A percentile compares a stretch with the other conserved stretches of the same genome.
phyloP scores from a whole-genome alignment of 1,140 invertebrate species.

The Microplitis mediator region DNA sequence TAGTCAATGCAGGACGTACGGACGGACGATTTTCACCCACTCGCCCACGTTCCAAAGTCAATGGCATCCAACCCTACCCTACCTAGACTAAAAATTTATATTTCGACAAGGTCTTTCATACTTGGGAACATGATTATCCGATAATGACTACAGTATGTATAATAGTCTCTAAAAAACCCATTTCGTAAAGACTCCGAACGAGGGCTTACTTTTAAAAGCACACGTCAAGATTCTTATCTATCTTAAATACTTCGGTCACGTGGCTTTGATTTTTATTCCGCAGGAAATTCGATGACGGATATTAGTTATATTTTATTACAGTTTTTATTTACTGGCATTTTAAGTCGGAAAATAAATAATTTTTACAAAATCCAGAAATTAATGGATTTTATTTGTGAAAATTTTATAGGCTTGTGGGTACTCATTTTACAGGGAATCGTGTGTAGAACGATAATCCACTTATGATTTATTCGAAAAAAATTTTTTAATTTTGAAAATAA shows the following conservation, averaged over 20 bases:
- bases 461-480: too few species aligned
- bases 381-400: too few species aligned
- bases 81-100: neutral
- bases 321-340: too few species aligned
- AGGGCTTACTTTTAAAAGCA: conserved; percentile 10
- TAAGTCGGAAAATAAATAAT: too few species aligned
- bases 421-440: too few species aligned
- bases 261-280: conserved; percentile 33
- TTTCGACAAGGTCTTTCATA: neutral
- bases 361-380: too few species aligned
- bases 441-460: too few species aligned
- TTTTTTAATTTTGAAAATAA: too few species aligned
- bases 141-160: conserved; percentile 49
- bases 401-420: too few species aligned
- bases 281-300: too few species aligned
- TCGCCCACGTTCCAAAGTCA: neutral
- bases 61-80: neutral
- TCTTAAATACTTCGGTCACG: conserved; percentile 38
- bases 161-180: conserved; percentile 56
- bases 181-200: conserved; percentile 34
- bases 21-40: conserved; percentile 13
- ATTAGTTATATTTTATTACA: too few species aligned
- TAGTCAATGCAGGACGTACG: conserved; percentile 42
- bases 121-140: conserved; percentile 28
- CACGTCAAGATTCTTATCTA: neutral